Evolutionary conservation across 2,113 vertebrate species (phyloP).

Genomic region (Heterotis niloticus): DNA sequence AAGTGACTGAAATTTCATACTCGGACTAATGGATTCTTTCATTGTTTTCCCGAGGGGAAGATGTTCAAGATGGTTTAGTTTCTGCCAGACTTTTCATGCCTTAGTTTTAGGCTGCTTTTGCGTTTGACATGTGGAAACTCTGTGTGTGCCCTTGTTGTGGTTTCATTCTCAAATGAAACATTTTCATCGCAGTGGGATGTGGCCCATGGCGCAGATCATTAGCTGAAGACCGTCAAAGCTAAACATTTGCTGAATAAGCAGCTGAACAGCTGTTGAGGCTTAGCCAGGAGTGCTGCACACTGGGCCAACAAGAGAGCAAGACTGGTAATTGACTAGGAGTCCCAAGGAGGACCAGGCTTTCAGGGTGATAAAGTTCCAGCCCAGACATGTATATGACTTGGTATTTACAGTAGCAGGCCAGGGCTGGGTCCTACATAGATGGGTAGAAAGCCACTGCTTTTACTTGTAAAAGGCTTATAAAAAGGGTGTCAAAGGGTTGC

Average conservation of each 20-base stretch:
- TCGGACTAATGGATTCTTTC: no score
- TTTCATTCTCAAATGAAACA: not conserved
- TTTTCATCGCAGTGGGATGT: not conserved
- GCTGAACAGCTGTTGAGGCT: conserved; percentile 1
- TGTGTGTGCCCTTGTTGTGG: not conserved
- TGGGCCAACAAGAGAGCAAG: not conserved
- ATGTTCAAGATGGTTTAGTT: not conserved
- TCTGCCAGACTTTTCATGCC: no score
- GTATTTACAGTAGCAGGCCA: not conserved
- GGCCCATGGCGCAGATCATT: not conserved
- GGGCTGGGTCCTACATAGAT: not conserved
- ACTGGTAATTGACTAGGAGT: not conserved
- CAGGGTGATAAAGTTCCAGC: not conserved
- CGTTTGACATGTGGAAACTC: conserved; percentile 4
- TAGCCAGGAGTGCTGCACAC: not conserved
- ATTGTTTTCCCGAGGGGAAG: not conserved
- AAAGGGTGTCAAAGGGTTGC: not conserved
- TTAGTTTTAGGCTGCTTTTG: not conserved
- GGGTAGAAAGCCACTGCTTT: not conserved
- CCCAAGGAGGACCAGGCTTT: not conserved
- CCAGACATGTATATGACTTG: not conserved
- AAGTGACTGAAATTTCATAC: not conserved
- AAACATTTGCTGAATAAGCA: conserved; percentile 13
- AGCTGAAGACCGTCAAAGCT: not conserved
- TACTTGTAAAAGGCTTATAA: not conserved